Base-by-base conservation (phyloP, 2,797 vertebrate genomes). In the Sebastes diploproa region DNA sequence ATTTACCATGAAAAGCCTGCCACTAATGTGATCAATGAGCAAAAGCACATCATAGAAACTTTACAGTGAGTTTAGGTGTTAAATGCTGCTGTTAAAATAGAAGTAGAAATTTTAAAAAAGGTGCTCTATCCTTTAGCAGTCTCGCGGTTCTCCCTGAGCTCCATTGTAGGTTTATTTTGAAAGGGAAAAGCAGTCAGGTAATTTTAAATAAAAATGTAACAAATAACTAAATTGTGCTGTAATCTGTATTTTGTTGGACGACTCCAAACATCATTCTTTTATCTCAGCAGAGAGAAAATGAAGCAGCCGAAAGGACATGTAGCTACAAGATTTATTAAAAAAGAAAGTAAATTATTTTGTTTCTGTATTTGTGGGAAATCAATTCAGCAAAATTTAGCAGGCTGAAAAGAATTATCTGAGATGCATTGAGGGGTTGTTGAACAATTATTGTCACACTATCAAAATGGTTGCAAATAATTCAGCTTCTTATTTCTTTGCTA, bases 1-100 rank as follows among this genome's bases (percentile, higher is more conserved):
- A 73, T 65, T 84, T 81, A 16, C 60, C 29, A 75, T 80, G 71
- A 85, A 92, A 85, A 70, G 78, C 68, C 66, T 87, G 77, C 77
- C 80, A 83, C 64, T 70, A 71, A 85, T 59, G 80, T 72, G 75
- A 83, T 84, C 74, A 80, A 67, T 50, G 42, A 82, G 73, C 58
- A 65, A 62, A 74, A 79, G 65, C 71, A 61, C 65, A 14, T 58
- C 60, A 72, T 65, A 30, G 74, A 18, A 71, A 81, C 79, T 86
- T 77, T 7, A 46, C 65, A 64, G 6, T 10, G n/a, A 85, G 52
- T 86, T 80, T 60, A 67, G 30, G 42, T 69, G 64, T 32, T 80
- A 67, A 69, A 62, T 59, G 29, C 46, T 77, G 38, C 18, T 52
- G 12, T 79, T 77, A 50, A 32, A 77, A 72, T 11, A 76, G 13